Conservation (phyloP, 1,140 invertebrate species). For the Pseudomyrmex sp. region DNA sequence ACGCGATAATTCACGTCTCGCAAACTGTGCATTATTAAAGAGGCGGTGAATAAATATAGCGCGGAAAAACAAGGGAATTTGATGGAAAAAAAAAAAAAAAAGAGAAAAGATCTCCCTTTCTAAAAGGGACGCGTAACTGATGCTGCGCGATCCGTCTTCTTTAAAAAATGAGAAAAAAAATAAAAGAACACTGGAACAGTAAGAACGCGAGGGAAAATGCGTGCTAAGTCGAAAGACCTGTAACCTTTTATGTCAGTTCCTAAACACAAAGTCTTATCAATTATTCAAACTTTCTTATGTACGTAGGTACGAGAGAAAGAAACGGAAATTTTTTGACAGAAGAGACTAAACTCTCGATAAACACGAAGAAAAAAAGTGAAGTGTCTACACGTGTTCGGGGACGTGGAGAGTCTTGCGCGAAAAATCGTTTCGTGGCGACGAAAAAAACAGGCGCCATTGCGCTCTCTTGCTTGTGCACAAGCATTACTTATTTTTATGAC, state of each 20-base stretch:
- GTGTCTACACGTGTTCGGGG: constrained; percentile 26
- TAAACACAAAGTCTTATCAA: constrained; percentile 1
- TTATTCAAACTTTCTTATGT: constrained; percentile 31
- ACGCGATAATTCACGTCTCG: not conserved
- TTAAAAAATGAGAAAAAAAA: too few species aligned
- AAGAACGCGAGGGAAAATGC: too few species aligned
- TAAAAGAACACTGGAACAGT: too few species aligned
- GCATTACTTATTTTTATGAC: constrained; percentile 56
- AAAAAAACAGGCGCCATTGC: constrained; percentile 40
- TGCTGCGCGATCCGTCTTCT: too few species aligned
- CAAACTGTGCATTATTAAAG: not conserved
- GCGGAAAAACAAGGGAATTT: not conserved
- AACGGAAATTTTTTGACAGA: not conserved
- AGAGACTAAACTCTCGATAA: constrained; percentile 4
- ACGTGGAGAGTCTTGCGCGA: constrained; percentile 19
- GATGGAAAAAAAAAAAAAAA: not conserved
- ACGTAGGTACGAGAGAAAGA: constrained; percentile 13
- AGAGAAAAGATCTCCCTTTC: too few species aligned
- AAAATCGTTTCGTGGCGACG: constrained; percentile 15
- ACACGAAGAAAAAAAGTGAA: constrained; percentile 11
- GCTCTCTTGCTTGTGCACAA: constrained; percentile 15
- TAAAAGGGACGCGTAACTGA: too few species aligned
- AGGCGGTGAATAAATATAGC: not conserved
- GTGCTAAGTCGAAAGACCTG: too few species aligned
- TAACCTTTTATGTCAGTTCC: not conserved